Percentiles rank a stretch among this genome's conserved stretches.
Conservation (phyloP, 2,113 vertebrate species). For the Fregetta grallaria region DNA sequence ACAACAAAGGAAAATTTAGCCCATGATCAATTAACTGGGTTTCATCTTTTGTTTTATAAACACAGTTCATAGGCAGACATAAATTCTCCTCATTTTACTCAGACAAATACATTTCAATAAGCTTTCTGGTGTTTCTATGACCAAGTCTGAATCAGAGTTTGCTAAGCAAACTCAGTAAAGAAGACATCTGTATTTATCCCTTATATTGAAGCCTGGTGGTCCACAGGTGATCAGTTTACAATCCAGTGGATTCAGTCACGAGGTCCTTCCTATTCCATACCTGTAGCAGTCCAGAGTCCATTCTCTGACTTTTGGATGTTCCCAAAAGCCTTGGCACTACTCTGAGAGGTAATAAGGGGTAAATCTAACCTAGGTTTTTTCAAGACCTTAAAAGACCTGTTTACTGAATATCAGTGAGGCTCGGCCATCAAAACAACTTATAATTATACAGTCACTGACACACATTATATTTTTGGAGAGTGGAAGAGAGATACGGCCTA, state of each 20-base stretch:
- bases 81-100: background rate
- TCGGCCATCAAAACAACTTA: background rate
- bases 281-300: rapidly evolving
- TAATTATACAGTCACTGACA: background rate
- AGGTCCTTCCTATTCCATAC: background rate
- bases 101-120: background rate
- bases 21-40: background rate
- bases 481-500: background rate
- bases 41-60: background rate
- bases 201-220: background rate
- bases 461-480: background rate
- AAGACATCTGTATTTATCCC: background rate
- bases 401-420: background rate
- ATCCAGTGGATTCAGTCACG: background rate
- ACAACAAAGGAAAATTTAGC: background rate
- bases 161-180: background rate
- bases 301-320: background rate
- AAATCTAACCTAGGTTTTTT: background rate
- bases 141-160: background rate
- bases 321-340: background rate
- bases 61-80: background rate
- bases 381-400: background rate
- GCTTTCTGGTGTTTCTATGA: background rate
- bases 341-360: background rate
- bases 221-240: background rate